Evolutionary conservation across 1,140 invertebrate species (phyloP), one percentile per base, ranked within the genome.

Genomic region (Thereuonema tuberculata): DNA sequence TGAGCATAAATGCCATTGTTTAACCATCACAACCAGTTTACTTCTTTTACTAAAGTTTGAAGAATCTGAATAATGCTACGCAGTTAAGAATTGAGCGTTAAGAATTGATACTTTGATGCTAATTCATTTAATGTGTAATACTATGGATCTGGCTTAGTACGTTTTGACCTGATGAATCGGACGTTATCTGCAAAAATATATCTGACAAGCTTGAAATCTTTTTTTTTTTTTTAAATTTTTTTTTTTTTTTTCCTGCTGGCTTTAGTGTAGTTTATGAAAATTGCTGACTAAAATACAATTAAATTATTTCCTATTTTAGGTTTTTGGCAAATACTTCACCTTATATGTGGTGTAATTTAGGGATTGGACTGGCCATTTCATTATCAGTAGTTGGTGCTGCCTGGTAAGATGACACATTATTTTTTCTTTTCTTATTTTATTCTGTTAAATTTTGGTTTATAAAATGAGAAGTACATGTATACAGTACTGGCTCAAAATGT

Each of bases 341-440:
- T 0, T 93, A 90, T 70, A 87, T 97, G 85, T 99, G 93, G 93
- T 86, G 85, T 31, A 80, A 82, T 49, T 74, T 94, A 64, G 96
- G 96, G 25, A 90, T 98, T 67, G 92, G 88, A 25, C 77, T 98
- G 2, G 81, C 93, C 0, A 95, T 99, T 23, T 82, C 94, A 1
- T 76, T 99, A 24, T 98, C 93, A 17, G 95, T 99, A 14, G 89
- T 98, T 58, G 96, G 96, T 59, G 96, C 96, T 64, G 96, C 95
- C 62, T 81, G 92, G 85, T 88, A 78, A 80, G 79, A 37, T 37
- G 5, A 5, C 5, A n/a, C n/a, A n/a, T n/a, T n/a, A n/a, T n/a
- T n/a, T 65, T 52, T 48, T 9, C 5, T 43, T 58, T 27, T 29
- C 25, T 17, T 15, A 25, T 26, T 26, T 12, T 46, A 14, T 15